phyloP scores from a whole-genome alignment of 1,140 invertebrate species.

The Himalopsyche phryganea region DNA sequence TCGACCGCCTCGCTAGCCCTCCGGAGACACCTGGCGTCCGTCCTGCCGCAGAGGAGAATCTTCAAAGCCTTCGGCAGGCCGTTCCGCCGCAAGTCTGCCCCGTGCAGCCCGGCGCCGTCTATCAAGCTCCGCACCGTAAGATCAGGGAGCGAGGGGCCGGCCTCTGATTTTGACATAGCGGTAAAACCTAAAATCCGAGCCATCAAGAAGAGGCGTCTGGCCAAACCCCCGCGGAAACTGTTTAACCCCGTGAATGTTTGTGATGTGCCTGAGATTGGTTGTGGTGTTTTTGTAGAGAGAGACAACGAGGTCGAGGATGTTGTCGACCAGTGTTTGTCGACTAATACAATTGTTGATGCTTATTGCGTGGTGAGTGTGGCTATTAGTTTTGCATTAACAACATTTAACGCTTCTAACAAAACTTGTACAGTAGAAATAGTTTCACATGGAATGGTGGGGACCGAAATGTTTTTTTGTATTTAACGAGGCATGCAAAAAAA shows the following conservation, averaged over 20 bases:
- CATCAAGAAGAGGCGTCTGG: slow-evolving; percentile 38
- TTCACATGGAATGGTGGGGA: too few relatives aligned
- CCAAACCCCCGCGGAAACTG: slow-evolving; percentile 2
- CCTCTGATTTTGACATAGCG: slow-evolving; percentile 22
- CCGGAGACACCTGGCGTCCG: slow-evolving; percentile 48
- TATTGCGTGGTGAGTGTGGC: slow-evolving; percentile 32
- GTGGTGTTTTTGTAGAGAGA: slow-evolving; percentile 23
- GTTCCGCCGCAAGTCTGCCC: slow-evolving; percentile 63
- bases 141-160: slow-evolving; percentile 52
- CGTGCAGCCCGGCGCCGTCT: slow-evolving; percentile 58
- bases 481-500: too few relatives aligned
- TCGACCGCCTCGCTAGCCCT: slow-evolving; percentile 47
- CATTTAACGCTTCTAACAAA: too few relatives aligned
- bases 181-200: slow-evolving; percentile 42
- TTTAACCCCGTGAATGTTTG: slow-evolving; percentile 8
- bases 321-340: slow-evolving; percentile 20
- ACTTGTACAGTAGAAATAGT: too few relatives aligned
- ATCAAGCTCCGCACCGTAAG: slow-evolving; percentile 45
- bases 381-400: too few relatives aligned
- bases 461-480: too few relatives aligned
- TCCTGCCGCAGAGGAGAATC: slow-evolving; percentile 50
- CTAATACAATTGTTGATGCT: slow-evolving; percentile 22
- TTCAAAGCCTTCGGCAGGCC: slow-evolving; percentile 60
- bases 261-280: slow-evolving; percentile 4
- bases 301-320: slow-evolving; percentile 19